Percentiles rank a stretch among this genome's conserved stretches.
Evolutionary conservation across 2,797 vertebrate genomes (phyloP).

Genomic region (Danio jaintianensis): DNA sequence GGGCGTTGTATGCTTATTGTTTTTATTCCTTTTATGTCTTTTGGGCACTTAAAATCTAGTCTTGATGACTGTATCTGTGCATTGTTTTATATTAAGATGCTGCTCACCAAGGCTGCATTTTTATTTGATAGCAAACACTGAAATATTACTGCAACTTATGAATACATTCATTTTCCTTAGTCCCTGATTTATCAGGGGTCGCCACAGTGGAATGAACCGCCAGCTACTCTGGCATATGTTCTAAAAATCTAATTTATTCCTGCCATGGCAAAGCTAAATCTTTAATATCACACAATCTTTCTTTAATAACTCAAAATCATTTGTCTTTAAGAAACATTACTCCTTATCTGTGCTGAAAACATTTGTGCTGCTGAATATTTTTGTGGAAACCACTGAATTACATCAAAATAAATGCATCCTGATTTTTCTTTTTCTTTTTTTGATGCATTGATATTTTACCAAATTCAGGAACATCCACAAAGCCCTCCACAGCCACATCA

Average conservation of each 20-base stretch:
- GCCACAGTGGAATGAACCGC: too few species aligned
- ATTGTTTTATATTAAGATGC: neutral
- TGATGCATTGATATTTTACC: constrained; percentile 61
- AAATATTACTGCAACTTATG: neutral
- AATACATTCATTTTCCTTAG: too few species aligned
- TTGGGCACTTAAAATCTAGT: neutral
- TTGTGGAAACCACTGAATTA: neutral
- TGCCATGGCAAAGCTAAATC: neutral
- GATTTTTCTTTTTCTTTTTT: too few species aligned
- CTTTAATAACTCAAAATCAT: neutral
- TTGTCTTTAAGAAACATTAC: neutral
- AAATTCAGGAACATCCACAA: constrained; percentile 70
- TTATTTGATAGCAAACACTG: neutral
- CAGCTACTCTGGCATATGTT: too few species aligned
- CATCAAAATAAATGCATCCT: neutral
- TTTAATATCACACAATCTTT: neutral
- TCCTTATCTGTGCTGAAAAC: neutral
- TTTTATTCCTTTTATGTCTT: neutral
- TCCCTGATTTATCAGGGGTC: too few species aligned
- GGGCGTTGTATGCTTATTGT: constrained; percentile 9
- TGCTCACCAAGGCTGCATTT: neutral
- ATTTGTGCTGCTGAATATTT: neutral
- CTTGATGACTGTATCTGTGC: neutral
- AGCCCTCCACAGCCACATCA: constrained; percentile 74
- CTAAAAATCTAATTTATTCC: too few species aligned